Evolutionary conservation across 2,113 vertebrate genomes (phyloP), one percentile per base, ranked within the genome.

Genomic region (Polypterus senegalus): DNA sequence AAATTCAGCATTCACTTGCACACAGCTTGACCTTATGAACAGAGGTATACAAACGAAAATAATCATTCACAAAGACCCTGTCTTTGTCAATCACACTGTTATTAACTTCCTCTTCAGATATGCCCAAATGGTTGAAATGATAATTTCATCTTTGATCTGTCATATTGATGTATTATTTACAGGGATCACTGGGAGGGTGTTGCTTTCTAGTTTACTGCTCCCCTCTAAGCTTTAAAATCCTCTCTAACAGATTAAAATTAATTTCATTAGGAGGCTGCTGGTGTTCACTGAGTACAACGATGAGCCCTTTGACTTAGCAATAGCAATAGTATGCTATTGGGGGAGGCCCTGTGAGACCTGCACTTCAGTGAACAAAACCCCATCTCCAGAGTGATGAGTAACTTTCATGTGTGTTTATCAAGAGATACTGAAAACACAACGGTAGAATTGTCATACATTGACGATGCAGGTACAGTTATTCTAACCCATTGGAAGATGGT

Each of bases 101-200:
- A 66, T 58, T 61, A 58, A 66, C 62, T 45, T 56, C 47, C 52
- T 46, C 48, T 60, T 7, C 9, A 47, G 10, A 62, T 3, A 5
- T 46, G 55, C 47, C 7, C 5, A 4, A 58, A 65, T 63, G 58
- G 58, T 67, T 63, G 60, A 61, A 65, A 67, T 62, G 60, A 67
- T 65, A 63, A 81, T 77, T 75, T 73, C 65, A 65, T 67, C 60
- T 77, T 72, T 71, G 68, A 80, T 74, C 69, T 66, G 53, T 73
- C 68, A 77, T 73, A 80, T 71, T 84, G 81, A 82, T 84, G 74
- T 80, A 83, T 86, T 83, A 82, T 83, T 78, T 74, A 83, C 60
- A 58, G 67, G 69, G 27, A 61, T 27, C 47, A 47, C 47, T 60
- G 43, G 58, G 58, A 47, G 56, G 46, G 43, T 70, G 47, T 59